phyloP scores from a whole-genome alignment of 2,797 vertebrate genomes.

The Argya squamiceps region DNA sequence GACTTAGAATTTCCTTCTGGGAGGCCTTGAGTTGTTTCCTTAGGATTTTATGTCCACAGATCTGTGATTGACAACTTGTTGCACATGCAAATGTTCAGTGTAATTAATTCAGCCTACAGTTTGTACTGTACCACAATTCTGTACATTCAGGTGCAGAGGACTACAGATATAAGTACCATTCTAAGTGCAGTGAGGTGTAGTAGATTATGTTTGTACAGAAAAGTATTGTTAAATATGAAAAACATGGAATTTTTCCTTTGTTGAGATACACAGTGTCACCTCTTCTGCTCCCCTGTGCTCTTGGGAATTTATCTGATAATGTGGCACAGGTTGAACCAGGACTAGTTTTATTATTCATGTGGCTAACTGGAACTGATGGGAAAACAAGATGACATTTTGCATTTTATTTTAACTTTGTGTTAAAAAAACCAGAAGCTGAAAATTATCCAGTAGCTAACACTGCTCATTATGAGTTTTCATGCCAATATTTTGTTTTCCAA shows the following conservation, averaged over 20 bases:
- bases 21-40: background rate
- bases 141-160: background rate
- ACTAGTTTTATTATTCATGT: background rate
- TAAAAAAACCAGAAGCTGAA: background rate
- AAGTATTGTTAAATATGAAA: background rate
- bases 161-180: background rate
- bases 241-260: background rate
- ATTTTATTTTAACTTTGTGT: background rate
- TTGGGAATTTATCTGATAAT: background rate
- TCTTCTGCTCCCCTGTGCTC: background rate
- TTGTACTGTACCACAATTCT: background rate
- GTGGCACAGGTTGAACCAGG: background rate
- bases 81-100: background rate
- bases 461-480: background rate
- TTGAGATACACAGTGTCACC: background rate
- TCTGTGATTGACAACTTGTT: background rate
- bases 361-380: background rate
- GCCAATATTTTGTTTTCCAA: background rate
- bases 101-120: background rate
- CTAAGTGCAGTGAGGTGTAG: background rate
- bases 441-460: background rate
- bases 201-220: background rate
- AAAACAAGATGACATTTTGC: background rate
- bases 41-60: background rate
- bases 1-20: background rate